phyloP scores from a whole-genome alignment of 2,888 invertebrate species.

The Noctua comes region DNA sequence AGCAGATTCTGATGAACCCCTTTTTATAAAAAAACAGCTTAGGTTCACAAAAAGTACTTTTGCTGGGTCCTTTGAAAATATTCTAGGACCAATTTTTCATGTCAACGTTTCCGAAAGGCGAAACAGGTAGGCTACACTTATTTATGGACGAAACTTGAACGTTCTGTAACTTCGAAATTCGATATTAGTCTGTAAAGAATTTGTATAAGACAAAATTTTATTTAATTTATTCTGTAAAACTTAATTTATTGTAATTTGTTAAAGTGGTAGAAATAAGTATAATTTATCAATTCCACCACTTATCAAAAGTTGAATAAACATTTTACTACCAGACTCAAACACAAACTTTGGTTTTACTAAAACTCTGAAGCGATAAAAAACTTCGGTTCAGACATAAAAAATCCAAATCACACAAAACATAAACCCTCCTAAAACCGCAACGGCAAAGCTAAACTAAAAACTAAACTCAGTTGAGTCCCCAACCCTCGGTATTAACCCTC shows the following conservation, averaged over 20 bases:
- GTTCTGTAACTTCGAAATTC: neutral
- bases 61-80: neutral
- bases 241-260: neutral
- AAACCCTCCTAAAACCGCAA: constrained; percentile 30
- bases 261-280: neutral
- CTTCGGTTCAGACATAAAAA: constrained; percentile 20
- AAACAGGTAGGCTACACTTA: neutral
- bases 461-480: constrained; percentile 24
- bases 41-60: neutral
- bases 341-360: constrained; percentile 27
- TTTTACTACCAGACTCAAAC: neutral
- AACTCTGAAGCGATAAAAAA: constrained; percentile 16
- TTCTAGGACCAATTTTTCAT: neutral
- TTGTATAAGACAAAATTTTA: neutral
- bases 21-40: constrained; percentile 6
- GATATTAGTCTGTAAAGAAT: neutral
- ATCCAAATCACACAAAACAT: constrained; percentile 7
- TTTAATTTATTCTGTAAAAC: neutral
- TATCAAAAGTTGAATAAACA: neutral
- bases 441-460: constrained; percentile 31
- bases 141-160: neutral
- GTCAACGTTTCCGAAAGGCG: neutral
- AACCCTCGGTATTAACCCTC: constrained; percentile 58
- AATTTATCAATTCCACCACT: neutral
- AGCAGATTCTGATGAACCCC: constrained; percentile 30